Percentiles rank a stretch among this genome's conserved stretches.
Evolutionary conservation across 2,113 vertebrate genomes (phyloP).

Genomic region (Channa maculata): DNA sequence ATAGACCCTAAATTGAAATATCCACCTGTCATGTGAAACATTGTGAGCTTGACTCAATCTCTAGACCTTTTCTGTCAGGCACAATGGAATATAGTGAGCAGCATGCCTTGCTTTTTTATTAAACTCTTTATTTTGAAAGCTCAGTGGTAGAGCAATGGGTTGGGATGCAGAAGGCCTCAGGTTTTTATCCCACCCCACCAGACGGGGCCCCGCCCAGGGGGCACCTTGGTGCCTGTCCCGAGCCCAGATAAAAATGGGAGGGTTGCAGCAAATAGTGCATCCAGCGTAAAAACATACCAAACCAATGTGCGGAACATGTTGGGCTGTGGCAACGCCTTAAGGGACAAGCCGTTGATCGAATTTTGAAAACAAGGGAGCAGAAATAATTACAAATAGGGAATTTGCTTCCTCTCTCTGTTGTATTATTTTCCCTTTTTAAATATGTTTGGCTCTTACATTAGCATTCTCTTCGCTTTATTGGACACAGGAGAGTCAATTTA

Average conservation of each 20-base stretch:
- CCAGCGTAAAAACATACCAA: no score
- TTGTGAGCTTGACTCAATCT: constrained; percentile 23
- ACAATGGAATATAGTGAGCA: constrained; percentile 16
- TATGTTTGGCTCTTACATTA: constrained; percentile 1
- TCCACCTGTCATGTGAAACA: constrained; percentile 5
- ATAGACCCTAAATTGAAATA: background rate
- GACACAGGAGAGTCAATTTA: background rate
- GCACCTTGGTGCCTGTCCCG: no score
- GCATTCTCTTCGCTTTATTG: background rate
- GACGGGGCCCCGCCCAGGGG: no score
- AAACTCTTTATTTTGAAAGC: constrained; percentile 49
- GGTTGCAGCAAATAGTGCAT: no score
- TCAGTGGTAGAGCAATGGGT: no score
- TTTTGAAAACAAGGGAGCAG: constrained; percentile 39
- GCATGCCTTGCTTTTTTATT: constrained; percentile 41
- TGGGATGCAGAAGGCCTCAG: no score
- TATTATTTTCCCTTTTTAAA: constrained; percentile 15
- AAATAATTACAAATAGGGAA: constrained; percentile 19
- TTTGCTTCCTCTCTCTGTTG: constrained; percentile 11
- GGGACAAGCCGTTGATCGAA: background rate
- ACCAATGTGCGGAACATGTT: no score
- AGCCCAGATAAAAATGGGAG: no score
- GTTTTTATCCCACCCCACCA: no score
- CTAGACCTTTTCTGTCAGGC: constrained; percentile 43
- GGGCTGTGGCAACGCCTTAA: no score